Percentiles rank a stretch among this genome's conserved stretches.
Evolutionary conservation across 2,888 invertebrate species (phyloP).

Genomic region (Eurytoma californica): DNA sequence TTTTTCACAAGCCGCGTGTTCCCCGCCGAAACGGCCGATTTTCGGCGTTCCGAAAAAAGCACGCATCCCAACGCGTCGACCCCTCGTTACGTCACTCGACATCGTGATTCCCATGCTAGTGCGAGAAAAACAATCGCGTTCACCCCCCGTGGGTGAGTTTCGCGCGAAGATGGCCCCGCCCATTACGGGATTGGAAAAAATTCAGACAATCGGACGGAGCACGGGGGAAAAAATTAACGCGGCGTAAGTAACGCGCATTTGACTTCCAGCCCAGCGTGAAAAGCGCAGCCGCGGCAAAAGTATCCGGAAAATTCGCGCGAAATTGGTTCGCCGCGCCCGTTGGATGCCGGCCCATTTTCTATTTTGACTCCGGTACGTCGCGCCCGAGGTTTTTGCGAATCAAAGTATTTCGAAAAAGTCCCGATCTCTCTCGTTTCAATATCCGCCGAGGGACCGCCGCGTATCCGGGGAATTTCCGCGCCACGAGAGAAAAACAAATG

Average conservation of each 20-base stretch:
- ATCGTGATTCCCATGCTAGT: neutral
- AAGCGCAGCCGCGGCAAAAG: conserved; percentile 4
- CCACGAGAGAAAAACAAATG: neutral
- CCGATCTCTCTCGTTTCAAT: conserved; percentile 4
- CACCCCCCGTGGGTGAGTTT: neutral
- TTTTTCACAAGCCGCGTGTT: neutral
- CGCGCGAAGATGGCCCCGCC: neutral
- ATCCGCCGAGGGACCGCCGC: neutral
- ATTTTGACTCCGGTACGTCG: neutral
- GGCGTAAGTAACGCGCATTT: conserved; percentile 31
- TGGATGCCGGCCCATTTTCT: neutral
- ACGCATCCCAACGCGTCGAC: neutral
- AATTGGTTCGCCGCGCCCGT: neutral
- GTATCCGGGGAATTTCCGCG: no score
- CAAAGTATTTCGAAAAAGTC: conserved; percentile 13
- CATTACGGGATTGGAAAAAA: conserved; percentile 9
- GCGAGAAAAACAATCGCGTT: neutral
- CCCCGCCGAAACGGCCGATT: neutral
- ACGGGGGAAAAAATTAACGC: conserved; percentile 14
- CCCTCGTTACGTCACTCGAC: neutral
- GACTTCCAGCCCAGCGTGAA: conserved; percentile 8
- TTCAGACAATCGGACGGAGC: conserved; percentile 3
- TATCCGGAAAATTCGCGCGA: conserved; percentile 1
- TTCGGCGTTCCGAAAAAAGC: neutral
- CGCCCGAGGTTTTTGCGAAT: conserved; percentile 7